Conservation (phyloP, 2,888 invertebrate genomes). For the Scelioninae gen. 2 region DNA sequence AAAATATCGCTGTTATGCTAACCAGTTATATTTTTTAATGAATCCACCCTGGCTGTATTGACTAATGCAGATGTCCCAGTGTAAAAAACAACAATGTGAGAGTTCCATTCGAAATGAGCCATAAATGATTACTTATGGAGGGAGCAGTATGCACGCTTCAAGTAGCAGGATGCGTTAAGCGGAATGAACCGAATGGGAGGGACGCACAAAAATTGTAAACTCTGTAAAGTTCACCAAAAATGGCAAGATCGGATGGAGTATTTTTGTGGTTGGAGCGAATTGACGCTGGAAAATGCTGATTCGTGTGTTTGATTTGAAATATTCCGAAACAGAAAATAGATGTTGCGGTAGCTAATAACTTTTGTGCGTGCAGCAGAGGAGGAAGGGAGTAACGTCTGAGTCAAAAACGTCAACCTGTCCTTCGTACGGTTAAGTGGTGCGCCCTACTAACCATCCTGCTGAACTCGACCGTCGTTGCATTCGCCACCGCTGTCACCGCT, state of each 20-base stretch:
- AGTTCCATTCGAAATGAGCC: conserved; percentile 21
- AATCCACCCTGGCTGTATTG: conserved; percentile 12
- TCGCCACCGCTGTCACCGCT: conserved; percentile 16
- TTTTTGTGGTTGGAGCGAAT: too few relatives aligned
- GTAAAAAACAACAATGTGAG: conserved; percentile 27
- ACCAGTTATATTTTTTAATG: conserved; percentile 1
- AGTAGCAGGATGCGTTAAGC: background rate
- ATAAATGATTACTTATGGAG: conserved; percentile 30
- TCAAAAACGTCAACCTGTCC: conserved; percentile 69
- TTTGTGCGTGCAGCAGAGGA: conserved; percentile 18
- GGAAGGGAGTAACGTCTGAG: conserved; percentile 62
- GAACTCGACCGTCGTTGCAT: conserved; percentile 52
- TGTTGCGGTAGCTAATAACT: conserved; percentile 2
- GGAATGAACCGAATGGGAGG: conserved; percentile 4
- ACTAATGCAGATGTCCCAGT: conserved; percentile 13
- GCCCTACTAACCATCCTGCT: conserved; percentile 70
- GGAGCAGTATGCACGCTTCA: conserved; percentile 14
- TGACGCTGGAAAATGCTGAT: too few relatives aligned
- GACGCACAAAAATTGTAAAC: too few relatives aligned
- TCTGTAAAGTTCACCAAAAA: too few relatives aligned
- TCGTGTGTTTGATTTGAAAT: too few relatives aligned
- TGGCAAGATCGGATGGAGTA: too few relatives aligned
- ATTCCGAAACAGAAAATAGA: conserved; percentile 6
- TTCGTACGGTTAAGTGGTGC: conserved; percentile 65
- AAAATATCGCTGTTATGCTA: too few relatives aligned